Percentiles rank a stretch among this genome's conserved stretches.
These are phyloP conservation scores for Gymnothorax javanicus DNA, from an alignment of 2,797 vertebrate species.

Conservation along the genomic window DNA sequence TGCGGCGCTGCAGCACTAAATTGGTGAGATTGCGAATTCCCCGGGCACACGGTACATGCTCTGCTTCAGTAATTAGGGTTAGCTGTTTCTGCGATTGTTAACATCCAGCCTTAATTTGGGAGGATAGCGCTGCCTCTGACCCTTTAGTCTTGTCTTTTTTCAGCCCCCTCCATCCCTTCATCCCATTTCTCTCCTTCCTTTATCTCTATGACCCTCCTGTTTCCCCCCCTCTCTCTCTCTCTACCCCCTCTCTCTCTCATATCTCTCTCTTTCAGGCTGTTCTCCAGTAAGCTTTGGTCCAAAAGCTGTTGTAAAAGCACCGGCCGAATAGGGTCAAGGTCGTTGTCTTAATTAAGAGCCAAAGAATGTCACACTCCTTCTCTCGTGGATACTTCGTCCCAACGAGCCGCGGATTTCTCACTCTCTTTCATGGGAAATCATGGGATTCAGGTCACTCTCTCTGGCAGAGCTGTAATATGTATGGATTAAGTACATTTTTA, in stretches of 20 bases:
- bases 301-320: conserved; percentile 59
- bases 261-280: conserved; percentile 28
- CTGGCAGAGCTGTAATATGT: conserved; percentile 27
- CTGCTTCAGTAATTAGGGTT: conserved; percentile 72
- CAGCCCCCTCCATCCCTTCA: neutral
- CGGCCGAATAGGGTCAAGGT: conserved; percentile 63
- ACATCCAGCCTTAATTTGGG: conserved; percentile 72
- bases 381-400: neutral
- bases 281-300: conserved; percentile 53
- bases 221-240: no score
- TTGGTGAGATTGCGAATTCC: conserved; percentile 63
- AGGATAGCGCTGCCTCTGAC: conserved; percentile 61
- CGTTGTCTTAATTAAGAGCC: conserved; percentile 72
- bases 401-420: neutral
- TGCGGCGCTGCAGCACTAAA: conserved; percentile 41
- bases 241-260: neutral
- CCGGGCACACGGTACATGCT: conserved; percentile 54
- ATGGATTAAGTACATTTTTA: conserved; percentile 49
- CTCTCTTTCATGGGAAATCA: conserved; percentile 41
- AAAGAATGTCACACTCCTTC: neutral
- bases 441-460: conserved; percentile 56
- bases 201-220: neutral
- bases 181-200: neutral
- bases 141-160: conserved; percentile 42
- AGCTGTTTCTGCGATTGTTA: conserved; percentile 73